Percentiles rank a stretch among this genome's conserved stretches.
Evolutionary conservation across 2,888 invertebrate genomes (phyloP).

Genomic region (Caenorhabditis sp.): DNA sequence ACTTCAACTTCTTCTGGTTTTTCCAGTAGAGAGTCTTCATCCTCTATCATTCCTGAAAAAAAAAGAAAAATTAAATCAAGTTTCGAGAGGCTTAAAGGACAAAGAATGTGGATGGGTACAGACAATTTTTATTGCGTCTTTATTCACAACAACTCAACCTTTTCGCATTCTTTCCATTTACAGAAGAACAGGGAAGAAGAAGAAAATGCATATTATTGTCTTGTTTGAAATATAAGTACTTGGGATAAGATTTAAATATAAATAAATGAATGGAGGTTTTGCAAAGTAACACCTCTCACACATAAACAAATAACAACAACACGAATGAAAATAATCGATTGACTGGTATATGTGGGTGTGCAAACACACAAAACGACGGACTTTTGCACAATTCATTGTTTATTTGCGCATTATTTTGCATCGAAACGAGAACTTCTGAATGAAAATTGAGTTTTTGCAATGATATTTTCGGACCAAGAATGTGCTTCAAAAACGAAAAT

Average conservation of each 20-base stretch:
- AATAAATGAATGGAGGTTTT: background rate
- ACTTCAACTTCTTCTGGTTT: background rate
- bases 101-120: background rate
- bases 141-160: slow-evolving; percentile 3
- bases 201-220: background rate
- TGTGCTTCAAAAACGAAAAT: too few relatives aligned
- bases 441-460: too few relatives aligned
- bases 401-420: background rate
- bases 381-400: background rate
- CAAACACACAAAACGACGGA: background rate
- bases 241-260: background rate
- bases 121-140: background rate
- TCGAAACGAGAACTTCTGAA: too few relatives aligned
- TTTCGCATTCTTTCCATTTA: background rate
- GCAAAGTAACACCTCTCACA: background rate
- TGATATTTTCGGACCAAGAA: too few relatives aligned
- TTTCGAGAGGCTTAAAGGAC: background rate
- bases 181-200: background rate
- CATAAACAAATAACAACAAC: background rate
- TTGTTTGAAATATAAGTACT: background rate
- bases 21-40: slow-evolving; percentile 33
- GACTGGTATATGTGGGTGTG: background rate
- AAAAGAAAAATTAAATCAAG: background rate
- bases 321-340: background rate
- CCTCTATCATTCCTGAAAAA: slow-evolving; percentile 18